These are phyloP conservation scores for Esox lucius DNA, from an alignment of 2,797 vertebrate genomes.

Conservation along the genomic window DNA sequence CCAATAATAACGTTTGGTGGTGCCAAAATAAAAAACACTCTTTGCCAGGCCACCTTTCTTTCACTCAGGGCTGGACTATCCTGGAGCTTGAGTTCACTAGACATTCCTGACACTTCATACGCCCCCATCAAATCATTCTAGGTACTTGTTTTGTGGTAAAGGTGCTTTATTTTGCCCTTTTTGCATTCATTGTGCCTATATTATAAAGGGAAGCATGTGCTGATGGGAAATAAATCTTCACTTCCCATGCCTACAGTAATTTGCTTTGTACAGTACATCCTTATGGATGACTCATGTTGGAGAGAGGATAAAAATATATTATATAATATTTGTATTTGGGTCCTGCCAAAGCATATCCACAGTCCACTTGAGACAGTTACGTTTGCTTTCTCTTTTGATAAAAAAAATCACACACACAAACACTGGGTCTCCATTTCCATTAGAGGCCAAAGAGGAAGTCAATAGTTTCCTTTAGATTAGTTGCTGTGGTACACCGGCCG, in stretches of 20 bases:
- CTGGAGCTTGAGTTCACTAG: constrained; percentile 40
- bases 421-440: neutral
- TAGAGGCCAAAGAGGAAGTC: neutral
- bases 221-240: neutral
- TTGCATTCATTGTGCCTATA: constrained; percentile 25
- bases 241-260: neutral
- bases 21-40: constrained; percentile 58
- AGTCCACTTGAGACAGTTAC: neutral
- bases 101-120: constrained; percentile 52
- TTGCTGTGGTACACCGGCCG: constrained; percentile 1
- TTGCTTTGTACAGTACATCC: neutral
- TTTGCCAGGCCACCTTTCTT: constrained; percentile 52
- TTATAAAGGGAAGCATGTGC: neutral
- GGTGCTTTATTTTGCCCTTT: constrained; percentile 30
- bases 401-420: neutral
- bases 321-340: neutral
- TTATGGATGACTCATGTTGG: no score
- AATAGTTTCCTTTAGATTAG: neutral
- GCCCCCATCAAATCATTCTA: constrained; percentile 55
- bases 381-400: neutral
- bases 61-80: constrained; percentile 61
- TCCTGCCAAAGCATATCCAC: neutral
- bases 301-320: neutral
- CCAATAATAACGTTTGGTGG: constrained; percentile 53
- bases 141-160: constrained; percentile 44